Evolutionary conservation across 2,797 vertebrate genomes (phyloP), one percentile per base, ranked within the genome.

Genomic region (Triplophysa yarkandensis): DNA sequence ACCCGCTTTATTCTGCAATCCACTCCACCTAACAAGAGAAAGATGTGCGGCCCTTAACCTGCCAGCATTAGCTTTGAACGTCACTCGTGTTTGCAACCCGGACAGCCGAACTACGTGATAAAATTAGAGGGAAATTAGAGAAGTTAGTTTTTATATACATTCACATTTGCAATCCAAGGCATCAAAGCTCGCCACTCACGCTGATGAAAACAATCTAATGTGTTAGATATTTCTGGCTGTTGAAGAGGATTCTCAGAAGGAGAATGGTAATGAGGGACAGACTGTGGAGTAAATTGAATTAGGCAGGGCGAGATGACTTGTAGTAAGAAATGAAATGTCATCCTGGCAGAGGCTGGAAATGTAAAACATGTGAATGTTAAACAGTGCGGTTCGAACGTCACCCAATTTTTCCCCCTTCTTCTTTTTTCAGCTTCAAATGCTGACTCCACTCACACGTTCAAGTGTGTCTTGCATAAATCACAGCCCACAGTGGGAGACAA

Each of bases 271-370:
- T 91, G 87, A 87, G 82, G 86, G 89, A 86, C 84, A 88, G 64
- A 82, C 85, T 86, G 84, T 80, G 79, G 86, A 86, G 85, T 85
- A 90, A 90, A 91, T 91, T 89, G 84, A 91, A 92, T 92, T 90
- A 92, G 86, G 83, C 83, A 82, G 82, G 85, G 83, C 52, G 82
- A 89, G 85, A 91, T 86, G 88, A 88, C 85, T 88, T 68, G 69
- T 77, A 76, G 79, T 86, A 86, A 89, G 89, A 88, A 91, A 89
- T 91, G 86, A 92, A 90, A 92, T 89, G 90, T 90, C 90, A 91
- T 86, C 84, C 83, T 86, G 82, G 79, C 86, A 71, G 81, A 89
- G 87, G 73, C 61, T 78, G 80, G 77, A 92, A 91, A 92, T 91
- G 86, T 86, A 87, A 91, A 93, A 91, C 91, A 92, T 83, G 87